Evolutionary conservation across 2,797 vertebrate species (phyloP), one percentile per base, ranked within the genome.

Genomic region (Enteromius viviparus): DNA sequence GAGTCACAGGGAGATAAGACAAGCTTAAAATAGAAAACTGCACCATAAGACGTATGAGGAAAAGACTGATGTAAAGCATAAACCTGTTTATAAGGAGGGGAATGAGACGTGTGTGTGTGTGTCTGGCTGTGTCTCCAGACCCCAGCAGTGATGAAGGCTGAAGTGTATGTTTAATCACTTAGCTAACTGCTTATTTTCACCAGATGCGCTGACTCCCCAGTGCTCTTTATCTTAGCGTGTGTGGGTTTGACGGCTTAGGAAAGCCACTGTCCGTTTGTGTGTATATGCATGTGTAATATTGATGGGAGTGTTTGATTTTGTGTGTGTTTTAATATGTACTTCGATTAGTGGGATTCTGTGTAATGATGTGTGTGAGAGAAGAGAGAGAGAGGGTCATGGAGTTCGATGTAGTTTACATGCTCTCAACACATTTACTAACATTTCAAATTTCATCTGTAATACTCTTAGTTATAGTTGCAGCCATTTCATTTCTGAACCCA

Each of bases 151-250:
- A 90, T 88, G 91, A 93, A 89, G 88, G 88, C 88, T 89, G 87
- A 91, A 92, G 91, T 92, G 90, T 93, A 91, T 95, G 93, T 94
- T 95, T 95, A 95, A 91, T 94, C 94, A 94, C 93, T 95, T 94
- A 95, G 91, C 89, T 89, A 95, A 92, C 93, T 91, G 92, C 93
- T 94, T 91, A 94, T 95, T 95, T 94, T 92, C 82, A 78, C 87
- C 90, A 92, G 91, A 90, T 88, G 89, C 87, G 84, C 85, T 88
- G 89, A 83, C 89, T 91, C 89, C 90, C 91, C 70, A 75, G 90
- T 83, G 86, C 91, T 93, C 87, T 91, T 92, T 94, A 92, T 93
- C 88, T 86, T 78, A 87, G 88, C 83, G 78, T 88, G 78, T 75
- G 81, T 78, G 72, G 77, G 77, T 81, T 75, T 78, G 76, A 77